Evolutionary conservation across 2,888 invertebrate species (phyloP).

Genomic region (Phrixothrix hirtus): DNA sequence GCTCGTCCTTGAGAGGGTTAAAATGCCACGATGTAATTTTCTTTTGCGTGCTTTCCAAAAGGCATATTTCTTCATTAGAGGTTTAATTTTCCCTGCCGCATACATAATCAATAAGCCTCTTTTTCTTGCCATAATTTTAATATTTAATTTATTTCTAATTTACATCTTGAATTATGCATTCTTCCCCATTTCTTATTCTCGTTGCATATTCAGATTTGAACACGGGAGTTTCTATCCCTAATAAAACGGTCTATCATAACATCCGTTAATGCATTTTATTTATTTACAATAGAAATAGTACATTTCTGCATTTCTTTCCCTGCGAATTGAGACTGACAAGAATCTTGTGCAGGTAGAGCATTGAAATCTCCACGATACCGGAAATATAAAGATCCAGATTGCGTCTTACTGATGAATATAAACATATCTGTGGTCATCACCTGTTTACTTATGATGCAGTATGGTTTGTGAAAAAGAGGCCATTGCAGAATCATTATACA

Average conservation of each 20-base stretch:
- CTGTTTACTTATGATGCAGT: slow-evolving; percentile 38
- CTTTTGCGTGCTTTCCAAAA: slow-evolving; percentile 51
- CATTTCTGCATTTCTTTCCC: neutral
- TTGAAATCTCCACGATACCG: slow-evolving; percentile 42
- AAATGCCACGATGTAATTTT: slow-evolving; percentile 46
- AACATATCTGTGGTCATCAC: slow-evolving; percentile 36
- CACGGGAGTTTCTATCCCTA: slow-evolving; percentile 28
- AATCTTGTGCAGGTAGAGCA: slow-evolving; percentile 29
- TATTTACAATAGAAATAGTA: slow-evolving; percentile 5
- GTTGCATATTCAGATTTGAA: slow-evolving; percentile 48
- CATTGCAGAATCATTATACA: slow-evolving; percentile 37
- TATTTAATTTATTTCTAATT: slow-evolving; percentile 61
- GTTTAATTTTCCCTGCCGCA: slow-evolving; percentile 59
- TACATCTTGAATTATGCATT: slow-evolving; percentile 59
- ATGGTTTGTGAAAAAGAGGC: slow-evolving; percentile 25
- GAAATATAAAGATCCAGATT: slow-evolving; percentile 25
- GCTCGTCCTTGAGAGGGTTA: slow-evolving; percentile 41
- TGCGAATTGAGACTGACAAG: neutral
- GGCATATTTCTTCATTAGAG: slow-evolving; percentile 58
- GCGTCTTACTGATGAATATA: slow-evolving; percentile 34
- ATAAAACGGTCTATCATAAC: slow-evolving; percentile 27
- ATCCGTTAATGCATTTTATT: slow-evolving; percentile 14
- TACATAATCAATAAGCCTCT: slow-evolving; percentile 58
- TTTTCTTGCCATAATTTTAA: slow-evolving; percentile 56
- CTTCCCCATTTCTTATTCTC: slow-evolving; percentile 49